phyloP scores from a whole-genome alignment of 2,888 invertebrate genomes.

The Galerucella nymphaeae region DNA sequence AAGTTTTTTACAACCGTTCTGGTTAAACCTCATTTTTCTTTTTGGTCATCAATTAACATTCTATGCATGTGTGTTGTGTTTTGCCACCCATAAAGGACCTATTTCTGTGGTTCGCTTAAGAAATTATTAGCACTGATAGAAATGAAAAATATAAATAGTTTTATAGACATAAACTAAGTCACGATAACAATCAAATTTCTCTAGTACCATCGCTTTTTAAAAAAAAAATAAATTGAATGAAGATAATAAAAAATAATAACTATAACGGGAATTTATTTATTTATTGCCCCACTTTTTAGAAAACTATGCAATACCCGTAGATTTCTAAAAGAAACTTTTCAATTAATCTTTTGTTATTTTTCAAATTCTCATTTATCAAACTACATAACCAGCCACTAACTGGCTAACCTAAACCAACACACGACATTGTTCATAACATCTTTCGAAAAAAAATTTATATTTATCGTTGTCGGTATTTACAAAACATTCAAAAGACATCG shows the following conservation, averaged over 20 bases:
- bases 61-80: constrained; percentile 33
- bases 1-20: constrained; percentile 31
- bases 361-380: neutral
- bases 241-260: too few relatives aligned
- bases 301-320: too few relatives aligned
- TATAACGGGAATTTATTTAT: too few relatives aligned
- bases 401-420: constrained; percentile 3
- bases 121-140: neutral
- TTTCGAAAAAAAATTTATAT: constrained; percentile 53
- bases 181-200: neutral
- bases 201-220: too few relatives aligned
- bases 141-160: neutral
- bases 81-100: constrained; percentile 33
- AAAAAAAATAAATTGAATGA: too few relatives aligned
- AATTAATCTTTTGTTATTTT: neutral
- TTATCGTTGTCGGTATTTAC: constrained; percentile 56
- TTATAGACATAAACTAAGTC: neutral
- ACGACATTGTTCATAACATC: constrained; percentile 4
- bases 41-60: constrained; percentile 39
- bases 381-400: neutral
- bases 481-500: constrained; percentile 55
- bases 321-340: too few relatives aligned
- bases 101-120: constrained; percentile 28
- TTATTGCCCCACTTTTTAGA: too few relatives aligned
- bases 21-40: constrained; percentile 31